Conservation (phyloP, 2,113 vertebrate species). For the Podarcis cretensis region DNA sequence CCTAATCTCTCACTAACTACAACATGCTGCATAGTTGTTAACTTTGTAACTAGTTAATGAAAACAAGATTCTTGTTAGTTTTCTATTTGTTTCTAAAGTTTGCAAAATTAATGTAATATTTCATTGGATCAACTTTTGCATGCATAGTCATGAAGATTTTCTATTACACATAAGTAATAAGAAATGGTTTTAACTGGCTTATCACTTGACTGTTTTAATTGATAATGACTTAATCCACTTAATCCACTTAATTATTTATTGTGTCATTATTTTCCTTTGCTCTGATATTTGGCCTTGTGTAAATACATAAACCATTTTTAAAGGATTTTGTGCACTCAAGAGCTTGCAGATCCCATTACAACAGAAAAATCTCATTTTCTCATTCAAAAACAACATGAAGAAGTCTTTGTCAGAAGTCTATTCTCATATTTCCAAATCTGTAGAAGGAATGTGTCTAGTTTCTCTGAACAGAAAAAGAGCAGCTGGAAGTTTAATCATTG, state of each 20-base stretch:
- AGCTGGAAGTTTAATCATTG: background rate
- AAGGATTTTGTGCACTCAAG: background rate
- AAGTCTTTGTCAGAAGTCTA: slow-evolving; percentile 46
- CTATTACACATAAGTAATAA: background rate
- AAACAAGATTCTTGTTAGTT: background rate
- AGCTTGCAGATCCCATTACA: background rate
- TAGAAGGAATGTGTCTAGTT: slow-evolving; percentile 40
- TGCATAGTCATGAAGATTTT: background rate
- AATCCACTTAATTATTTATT: too few species aligned
- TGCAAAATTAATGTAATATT: background rate
- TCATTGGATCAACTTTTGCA: background rate
- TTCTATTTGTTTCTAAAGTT: background rate
- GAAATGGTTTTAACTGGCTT: background rate
- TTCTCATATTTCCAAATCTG: slow-evolving; percentile 61
- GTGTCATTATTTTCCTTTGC: too few species aligned
- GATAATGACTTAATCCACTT: too few species aligned
- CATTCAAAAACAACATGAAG: slow-evolving; percentile 50
- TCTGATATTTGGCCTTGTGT: too few species aligned
- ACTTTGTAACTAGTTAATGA: background rate
- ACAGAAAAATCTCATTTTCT: slow-evolving; percentile 27
- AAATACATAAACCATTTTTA: too few species aligned
- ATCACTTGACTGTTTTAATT: too few species aligned
- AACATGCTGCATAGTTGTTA: rapidly evolving
- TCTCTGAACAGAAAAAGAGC: slow-evolving; percentile 9
- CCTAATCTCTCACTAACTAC: slow-evolving; percentile 6